Evolutionary conservation across 1,140 invertebrate genomes (phyloP).

Genomic region (Drosophila bipectinata): DNA sequence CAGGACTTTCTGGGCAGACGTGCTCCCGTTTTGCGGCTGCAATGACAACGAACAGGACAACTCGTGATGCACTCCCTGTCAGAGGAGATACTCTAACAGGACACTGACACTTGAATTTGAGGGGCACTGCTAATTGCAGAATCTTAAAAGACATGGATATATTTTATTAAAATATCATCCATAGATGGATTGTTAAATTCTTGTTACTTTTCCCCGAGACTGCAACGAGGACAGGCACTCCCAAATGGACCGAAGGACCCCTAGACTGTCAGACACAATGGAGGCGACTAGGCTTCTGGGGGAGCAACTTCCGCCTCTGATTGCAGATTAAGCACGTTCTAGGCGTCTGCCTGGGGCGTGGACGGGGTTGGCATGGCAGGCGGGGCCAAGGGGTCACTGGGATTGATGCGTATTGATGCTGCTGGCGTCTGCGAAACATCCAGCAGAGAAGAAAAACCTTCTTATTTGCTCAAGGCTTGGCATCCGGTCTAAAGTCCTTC

Average conservation of each 20-base stretch:
- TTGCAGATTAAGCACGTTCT: constrained; percentile 81
- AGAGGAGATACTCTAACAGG: constrained; percentile 1
- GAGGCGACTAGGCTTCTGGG: constrained; percentile 1
- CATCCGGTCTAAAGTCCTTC: constrained; percentile 46
- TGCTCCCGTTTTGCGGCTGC: constrained; percentile 45
- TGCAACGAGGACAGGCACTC: neutral
- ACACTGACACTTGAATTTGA: neutral
- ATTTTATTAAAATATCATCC: neutral
- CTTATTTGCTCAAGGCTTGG: constrained; percentile 72
- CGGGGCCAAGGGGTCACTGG: constrained; percentile 14
- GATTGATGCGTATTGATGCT: constrained; percentile 80
- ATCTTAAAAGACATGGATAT: neutral
- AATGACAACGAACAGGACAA: constrained; percentile 46
- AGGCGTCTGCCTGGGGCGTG: constrained; percentile 39
- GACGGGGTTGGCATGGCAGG: constrained; percentile 12
- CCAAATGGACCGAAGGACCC: neutral
- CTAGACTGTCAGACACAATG: constrained; percentile 6
- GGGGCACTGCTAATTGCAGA: neutral
- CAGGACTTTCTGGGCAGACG: constrained; percentile 20
- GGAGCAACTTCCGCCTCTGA: constrained; percentile 75
- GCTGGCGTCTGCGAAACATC: constrained; percentile 62
- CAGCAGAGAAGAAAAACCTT: constrained; percentile 64
- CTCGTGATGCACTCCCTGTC: constrained; percentile 33
- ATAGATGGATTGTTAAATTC: neutral
- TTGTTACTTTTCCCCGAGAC: neutral